Percentiles rank a stretch among this genome's conserved stretches.
Conservation (phyloP, 2,113 vertebrate genomes). For the Parus major region DNA sequence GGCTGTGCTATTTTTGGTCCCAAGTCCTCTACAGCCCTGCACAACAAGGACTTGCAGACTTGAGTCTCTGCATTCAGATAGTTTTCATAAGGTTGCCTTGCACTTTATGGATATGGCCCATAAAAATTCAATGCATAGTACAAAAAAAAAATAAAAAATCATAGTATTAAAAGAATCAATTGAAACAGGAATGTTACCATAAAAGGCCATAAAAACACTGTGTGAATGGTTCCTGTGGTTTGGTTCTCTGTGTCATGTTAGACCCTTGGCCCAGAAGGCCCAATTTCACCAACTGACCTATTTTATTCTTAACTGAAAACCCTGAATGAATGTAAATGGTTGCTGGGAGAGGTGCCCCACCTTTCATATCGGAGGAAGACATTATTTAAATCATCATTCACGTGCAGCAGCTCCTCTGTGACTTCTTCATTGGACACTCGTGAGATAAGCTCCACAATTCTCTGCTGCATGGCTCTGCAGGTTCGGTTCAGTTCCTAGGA, state of each 20-base stretch:
- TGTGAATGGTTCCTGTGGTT: background rate
- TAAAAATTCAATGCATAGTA: background rate
- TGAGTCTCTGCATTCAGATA: background rate
- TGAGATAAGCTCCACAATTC: slow-evolving; percentile 94
- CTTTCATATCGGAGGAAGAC: slow-evolving; percentile 95
- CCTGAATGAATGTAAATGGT: background rate
- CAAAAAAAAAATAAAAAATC: background rate
- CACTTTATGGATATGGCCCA: background rate
- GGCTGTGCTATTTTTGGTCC: background rate
- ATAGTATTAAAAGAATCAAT: background rate
- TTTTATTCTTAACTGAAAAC: background rate
- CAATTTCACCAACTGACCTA: background rate
- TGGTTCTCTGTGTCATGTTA: background rate
- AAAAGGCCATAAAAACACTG: background rate
- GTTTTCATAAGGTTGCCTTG: background rate
- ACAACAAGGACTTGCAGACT: background rate
- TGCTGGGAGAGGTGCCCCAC: slow-evolving; percentile 56
- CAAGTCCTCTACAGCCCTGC: background rate
- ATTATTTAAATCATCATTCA: slow-evolving; percentile 98
- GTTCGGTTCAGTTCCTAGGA: slow-evolving; percentile 93
- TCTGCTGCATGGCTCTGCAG: slow-evolving; percentile 95
- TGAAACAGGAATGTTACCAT: background rate
- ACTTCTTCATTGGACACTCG: slow-evolving; percentile 94
- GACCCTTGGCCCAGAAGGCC: background rate
- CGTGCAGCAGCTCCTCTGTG: slow-evolving; percentile 93